Conservation (phyloP, 1,140 invertebrate species). For the Saccostrea cuccullata region DNA sequence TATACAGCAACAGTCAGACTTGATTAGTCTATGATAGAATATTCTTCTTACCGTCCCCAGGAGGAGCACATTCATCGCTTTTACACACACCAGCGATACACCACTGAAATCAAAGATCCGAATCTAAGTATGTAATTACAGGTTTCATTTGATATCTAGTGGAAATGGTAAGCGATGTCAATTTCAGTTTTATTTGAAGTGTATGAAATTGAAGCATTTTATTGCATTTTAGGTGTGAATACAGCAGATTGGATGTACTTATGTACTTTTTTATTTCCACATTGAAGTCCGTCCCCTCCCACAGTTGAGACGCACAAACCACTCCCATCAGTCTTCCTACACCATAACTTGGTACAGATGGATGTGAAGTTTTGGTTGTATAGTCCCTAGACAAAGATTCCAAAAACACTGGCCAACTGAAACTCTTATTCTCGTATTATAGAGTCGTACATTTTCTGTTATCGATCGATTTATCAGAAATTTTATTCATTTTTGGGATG, state of each 20-base stretch:
- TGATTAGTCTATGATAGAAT: neutral
- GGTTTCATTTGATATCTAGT: neutral
- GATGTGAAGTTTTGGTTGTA: neutral
- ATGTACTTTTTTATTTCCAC: slow-evolving; percentile 31
- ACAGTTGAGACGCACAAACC: neutral
- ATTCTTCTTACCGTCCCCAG: neutral
- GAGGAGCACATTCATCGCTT: neutral
- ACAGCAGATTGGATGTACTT: too few species aligned
- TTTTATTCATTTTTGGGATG: too few species aligned
- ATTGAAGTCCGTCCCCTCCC: neutral
- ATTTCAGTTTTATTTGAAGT: neutral
- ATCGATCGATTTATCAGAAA: too few species aligned
- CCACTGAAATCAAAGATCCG: neutral
- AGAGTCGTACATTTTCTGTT: too few species aligned
- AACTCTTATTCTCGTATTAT: too few species aligned
- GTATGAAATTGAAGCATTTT: too few species aligned
- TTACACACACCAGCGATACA: neutral
- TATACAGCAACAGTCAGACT: too few species aligned
- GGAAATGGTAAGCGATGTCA: neutral
- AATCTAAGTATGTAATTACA: neutral
- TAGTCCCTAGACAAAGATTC: neutral
- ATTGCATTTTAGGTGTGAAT: too few species aligned
- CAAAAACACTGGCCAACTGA: neutral
- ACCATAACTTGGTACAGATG: slow-evolving; percentile 2
- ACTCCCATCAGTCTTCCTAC: slow-evolving; percentile 13